Conservation (phyloP, 2,888 invertebrate genomes). For the Ischnus inquisitorius region DNA sequence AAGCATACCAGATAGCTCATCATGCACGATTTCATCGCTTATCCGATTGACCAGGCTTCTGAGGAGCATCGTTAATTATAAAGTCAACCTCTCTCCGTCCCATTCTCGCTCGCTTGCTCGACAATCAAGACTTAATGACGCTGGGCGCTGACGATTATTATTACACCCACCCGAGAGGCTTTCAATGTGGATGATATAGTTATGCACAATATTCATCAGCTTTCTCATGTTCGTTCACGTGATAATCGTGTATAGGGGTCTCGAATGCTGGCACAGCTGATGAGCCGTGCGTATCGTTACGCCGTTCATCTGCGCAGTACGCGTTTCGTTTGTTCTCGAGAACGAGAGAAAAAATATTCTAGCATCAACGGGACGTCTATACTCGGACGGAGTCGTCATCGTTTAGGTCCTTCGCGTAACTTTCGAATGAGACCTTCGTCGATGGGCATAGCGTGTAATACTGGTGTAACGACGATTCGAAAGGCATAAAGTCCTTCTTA, state of each 20-base stretch:
- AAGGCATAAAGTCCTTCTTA: conserved; percentile 13
- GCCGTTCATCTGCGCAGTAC: conserved; percentile 13
- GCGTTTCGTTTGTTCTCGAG: conserved; percentile 1
- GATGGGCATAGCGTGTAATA: conserved; percentile 9
- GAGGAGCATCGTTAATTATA: conserved; percentile 51
- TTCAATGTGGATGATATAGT: conserved; percentile 1
- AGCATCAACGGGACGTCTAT: not conserved
- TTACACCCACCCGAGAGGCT: conserved; percentile 46
- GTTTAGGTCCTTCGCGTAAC: not conserved
- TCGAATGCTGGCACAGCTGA: conserved; percentile 5
- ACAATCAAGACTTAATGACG: conserved; percentile 24
- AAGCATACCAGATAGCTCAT: conserved; percentile 18
- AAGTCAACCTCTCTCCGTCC: conserved; percentile 21
- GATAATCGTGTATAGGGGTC: conserved; percentile 5
- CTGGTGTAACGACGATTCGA: conserved; percentile 17
- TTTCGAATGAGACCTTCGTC: conserved; percentile 11
- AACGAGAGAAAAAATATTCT: not conserved
- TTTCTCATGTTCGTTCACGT: conserved; percentile 31
- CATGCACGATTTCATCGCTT: not conserved
- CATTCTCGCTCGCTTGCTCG: not conserved
- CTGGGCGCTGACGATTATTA: conserved; percentile 48
- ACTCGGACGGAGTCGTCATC: conserved; percentile 4
- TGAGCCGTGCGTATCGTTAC: conserved; percentile 1
- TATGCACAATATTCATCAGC: conserved; percentile 14
- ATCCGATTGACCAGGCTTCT: conserved; percentile 7